These are phyloP conservation scores for Parazoanthus darwini DNA, from an alignment of 92 coral and sea anemone species.

Conservation along the genomic window DNA sequence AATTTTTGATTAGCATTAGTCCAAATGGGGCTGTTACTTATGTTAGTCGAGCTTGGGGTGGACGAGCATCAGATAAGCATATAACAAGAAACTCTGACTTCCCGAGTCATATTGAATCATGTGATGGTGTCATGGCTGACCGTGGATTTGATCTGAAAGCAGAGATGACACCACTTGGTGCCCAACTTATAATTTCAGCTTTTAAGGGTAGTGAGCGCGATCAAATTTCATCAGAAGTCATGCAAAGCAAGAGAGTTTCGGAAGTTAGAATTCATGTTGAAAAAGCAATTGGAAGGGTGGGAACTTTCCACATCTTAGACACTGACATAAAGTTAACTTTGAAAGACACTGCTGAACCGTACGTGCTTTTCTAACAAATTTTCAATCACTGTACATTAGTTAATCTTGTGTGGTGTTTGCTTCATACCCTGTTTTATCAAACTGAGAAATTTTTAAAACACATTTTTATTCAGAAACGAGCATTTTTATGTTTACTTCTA, in stretches of 20 bases:
- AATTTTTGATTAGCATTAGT: constrained; percentile 20
- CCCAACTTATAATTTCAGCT: constrained; percentile 11
- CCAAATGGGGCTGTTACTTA: constrained; percentile 21
- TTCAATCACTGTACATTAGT: neutral
- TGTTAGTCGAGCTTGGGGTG: constrained; percentile 33
- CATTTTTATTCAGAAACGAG: too few species aligned
- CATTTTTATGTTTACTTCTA: too few species aligned
- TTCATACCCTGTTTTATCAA: too few species aligned
- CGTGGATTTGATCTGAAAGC: constrained; percentile 27
- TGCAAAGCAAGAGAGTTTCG: constrained; percentile 32
- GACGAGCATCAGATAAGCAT: constrained; percentile 36
- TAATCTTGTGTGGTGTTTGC: too few species aligned
- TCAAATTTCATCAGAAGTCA: constrained; percentile 30
- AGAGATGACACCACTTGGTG: constrained; percentile 27
- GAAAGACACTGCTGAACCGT: constrained; percentile 26
- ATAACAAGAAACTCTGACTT: constrained; percentile 26
- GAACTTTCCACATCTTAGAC: constrained; percentile 36
- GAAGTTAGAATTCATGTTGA: constrained; percentile 40
- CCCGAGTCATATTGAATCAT: neutral
- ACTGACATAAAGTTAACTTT: constrained; percentile 21
- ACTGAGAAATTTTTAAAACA: too few species aligned
- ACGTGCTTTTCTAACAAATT: constrained; percentile 25
- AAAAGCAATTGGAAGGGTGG: constrained; percentile 6
- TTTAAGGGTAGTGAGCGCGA: constrained; percentile 14
- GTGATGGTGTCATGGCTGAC: constrained; percentile 36